Evolutionary conservation across 2,888 invertebrate species (phyloP).

Genomic region (Epiblema foenella): DNA sequence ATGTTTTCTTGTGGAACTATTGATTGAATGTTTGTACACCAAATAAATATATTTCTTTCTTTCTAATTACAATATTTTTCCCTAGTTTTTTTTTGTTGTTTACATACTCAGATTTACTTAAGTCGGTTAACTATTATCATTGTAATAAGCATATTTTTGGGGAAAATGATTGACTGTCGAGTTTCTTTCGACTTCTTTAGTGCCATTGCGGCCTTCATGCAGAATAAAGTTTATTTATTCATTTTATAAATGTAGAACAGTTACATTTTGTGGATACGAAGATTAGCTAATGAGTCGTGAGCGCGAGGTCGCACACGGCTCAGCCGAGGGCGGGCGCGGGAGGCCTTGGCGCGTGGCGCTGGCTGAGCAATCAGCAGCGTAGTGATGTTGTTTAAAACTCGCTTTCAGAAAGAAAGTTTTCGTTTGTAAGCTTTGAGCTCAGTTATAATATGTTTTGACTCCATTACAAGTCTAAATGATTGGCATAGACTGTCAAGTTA

Average conservation of each 20-base stretch:
- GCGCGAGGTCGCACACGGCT: background rate
- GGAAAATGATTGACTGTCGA: too few relatives aligned
- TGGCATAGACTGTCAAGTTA: background rate
- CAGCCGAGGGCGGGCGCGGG: background rate
- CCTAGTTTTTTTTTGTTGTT: too few relatives aligned
- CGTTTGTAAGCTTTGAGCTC: background rate
- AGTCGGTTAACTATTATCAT: too few relatives aligned
- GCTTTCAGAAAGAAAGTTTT: background rate
- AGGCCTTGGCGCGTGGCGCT: background rate
- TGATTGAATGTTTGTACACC: too few relatives aligned
- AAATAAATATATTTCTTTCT: too few relatives aligned
- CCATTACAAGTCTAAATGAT: background rate
- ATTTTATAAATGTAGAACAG: slow-evolving; percentile 9
- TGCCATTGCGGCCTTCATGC: too few relatives aligned
- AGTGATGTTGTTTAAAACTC: background rate
- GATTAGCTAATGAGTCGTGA: background rate
- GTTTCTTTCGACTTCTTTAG: too few relatives aligned
- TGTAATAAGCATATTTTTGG: too few relatives aligned
- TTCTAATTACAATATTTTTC: too few relatives aligned
- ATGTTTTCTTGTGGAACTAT: too few relatives aligned
- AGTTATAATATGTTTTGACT: background rate
- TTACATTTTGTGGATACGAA: slow-evolving; percentile 9
- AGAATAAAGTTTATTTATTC: too few relatives aligned
- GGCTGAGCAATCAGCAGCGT: background rate
- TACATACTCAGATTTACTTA: too few relatives aligned